Evolutionary conservation across 2,888 invertebrate species (phyloP).

Genomic region (Polydrusus cervinus): DNA sequence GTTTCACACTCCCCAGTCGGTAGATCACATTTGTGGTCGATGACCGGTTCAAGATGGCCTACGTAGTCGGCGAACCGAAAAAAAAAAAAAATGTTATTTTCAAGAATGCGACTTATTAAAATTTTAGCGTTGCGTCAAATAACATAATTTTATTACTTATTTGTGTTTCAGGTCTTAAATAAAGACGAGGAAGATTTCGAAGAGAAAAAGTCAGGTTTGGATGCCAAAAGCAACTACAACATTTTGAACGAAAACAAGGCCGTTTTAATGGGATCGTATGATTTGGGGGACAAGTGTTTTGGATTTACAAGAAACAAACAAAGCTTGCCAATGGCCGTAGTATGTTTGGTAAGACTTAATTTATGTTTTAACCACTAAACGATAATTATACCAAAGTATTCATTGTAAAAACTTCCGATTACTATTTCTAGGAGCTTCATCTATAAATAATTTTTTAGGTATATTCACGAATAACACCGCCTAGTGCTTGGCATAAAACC

Average conservation of each 20-base stretch:
- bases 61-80: too few species aligned
- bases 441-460: slow-evolving; percentile 62
- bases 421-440: too few species aligned
- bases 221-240: slow-evolving; percentile 74
- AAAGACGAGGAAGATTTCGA: slow-evolving; percentile 55
- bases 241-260: slow-evolving; percentile 75
- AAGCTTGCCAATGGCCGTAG: slow-evolving; percentile 75
- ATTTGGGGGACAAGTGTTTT: slow-evolving; percentile 76
- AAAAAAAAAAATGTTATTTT: too few species aligned
- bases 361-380: background rate
- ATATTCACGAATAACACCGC: slow-evolving; percentile 79
- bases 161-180: slow-evolving; percentile 36
- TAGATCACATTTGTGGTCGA: too few species aligned
- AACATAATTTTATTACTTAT: too few species aligned
- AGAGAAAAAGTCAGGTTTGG: slow-evolving; percentile 70
- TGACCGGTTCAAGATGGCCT: too few species aligned
- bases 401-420: too few species aligned
- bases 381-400: too few species aligned
- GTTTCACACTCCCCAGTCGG: too few species aligned
- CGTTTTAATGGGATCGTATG: slow-evolving; percentile 75
- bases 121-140: too few species aligned
- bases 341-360: slow-evolving; percentile 71
- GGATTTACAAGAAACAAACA: slow-evolving; percentile 76
- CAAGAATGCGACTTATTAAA: too few species aligned
- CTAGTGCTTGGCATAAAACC: slow-evolving; percentile 76